These are phyloP conservation scores for Gobiocypris rarus DNA, from an alignment of 2,113 vertebrate genomes.

Conservation along the genomic window DNA sequence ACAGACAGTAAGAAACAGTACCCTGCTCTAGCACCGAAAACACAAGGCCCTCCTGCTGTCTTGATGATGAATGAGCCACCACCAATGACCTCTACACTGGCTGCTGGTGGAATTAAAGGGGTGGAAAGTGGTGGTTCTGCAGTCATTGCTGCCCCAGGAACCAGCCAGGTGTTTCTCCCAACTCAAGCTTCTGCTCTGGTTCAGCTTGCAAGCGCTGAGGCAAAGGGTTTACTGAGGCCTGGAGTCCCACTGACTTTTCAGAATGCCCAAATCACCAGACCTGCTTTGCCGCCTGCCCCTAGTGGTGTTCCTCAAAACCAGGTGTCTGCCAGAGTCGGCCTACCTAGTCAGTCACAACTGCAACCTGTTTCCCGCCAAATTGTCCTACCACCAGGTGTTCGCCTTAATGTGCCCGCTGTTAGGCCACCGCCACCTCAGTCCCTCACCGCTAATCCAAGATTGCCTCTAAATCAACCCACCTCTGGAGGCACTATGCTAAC, in stretches of 20 bases:
- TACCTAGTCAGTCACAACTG: slow-evolving; percentile 61
- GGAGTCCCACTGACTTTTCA: slow-evolving; percentile 72
- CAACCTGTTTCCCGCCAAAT: slow-evolving; percentile 69
- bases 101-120: slow-evolving; percentile 54
- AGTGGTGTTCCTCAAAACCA: slow-evolving; percentile 63
- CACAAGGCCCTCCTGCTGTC: slow-evolving; percentile 49
- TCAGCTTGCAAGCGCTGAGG: slow-evolving; percentile 78
- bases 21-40: slow-evolving; percentile 76
- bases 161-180: slow-evolving; percentile 72
- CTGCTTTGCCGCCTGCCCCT: slow-evolving; percentile 32
- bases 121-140: slow-evolving; percentile 64
- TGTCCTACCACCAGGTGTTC: slow-evolving; percentile 76
- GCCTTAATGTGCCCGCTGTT: slow-evolving; percentile 72
- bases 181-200: slow-evolving; percentile 78
- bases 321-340: slow-evolving; percentile 54
- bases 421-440: slow-evolving; percentile 68
- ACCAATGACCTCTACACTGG: slow-evolving; percentile 52
- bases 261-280: slow-evolving; percentile 64
- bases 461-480: slow-evolving; percentile 75
- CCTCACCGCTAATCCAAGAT: slow-evolving; percentile 73
- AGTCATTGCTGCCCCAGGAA: slow-evolving; percentile 68
- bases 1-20: slow-evolving; percentile 70
- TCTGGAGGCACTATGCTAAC: slow-evolving; percentile 80
- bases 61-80: slow-evolving; percentile 49
- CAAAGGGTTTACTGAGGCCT: slow-evolving; percentile 76